Evolutionary conservation across 2,797 vertebrate genomes (phyloP), one percentile per base, ranked within the genome.

Genomic region (Iguana delicatissima): DNA sequence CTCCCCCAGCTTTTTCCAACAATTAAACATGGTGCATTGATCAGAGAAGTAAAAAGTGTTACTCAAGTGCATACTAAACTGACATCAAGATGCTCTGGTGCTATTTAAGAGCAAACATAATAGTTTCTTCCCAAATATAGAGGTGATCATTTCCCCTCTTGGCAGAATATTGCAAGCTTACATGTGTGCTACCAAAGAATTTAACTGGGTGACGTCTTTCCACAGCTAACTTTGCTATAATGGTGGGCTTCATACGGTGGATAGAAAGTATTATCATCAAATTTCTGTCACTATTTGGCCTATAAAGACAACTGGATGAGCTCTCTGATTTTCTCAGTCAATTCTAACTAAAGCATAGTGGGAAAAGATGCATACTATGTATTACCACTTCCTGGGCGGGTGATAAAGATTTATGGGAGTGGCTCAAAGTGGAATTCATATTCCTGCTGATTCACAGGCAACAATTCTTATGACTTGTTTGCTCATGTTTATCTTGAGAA

Each of bases 21-120:
- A 77, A 84, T 77, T 38, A 77, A 83, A 83, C 67, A 26, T 52
- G 82, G n/a, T n/a, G 29, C 67, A 76, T 38, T 52, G 42, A 84
- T 57, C n/a, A 82, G 69, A 59, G 50, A 90, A 67, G 72, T 69
- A 69, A 14, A 52, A 80, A 87, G 12, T 81, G 22, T 35, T 35
- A 57, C 13, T 79, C 42, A 24, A 85, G 35, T 64, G 6, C n/a
- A 79, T 18, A 79, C 18, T 80, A 72, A 80, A 80, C 57, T 86
- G 74, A 86, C 81, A 22, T 55, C n/a, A 67, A 76, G 46, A n/a
- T 2, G 7, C 35, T 84, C 46, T 52, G 24, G 6, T 62, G 16
- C 12, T 16, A 72, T 79, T 88, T 69, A 46, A 69, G 62, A 52
- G 29, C 20, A 38, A 52, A 35, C 46, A 26, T 22, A 84, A 35